Evolutionary conservation across 2,113 vertebrate species (phyloP).

Genomic region (Pomatorhinus ruficollis): DNA sequence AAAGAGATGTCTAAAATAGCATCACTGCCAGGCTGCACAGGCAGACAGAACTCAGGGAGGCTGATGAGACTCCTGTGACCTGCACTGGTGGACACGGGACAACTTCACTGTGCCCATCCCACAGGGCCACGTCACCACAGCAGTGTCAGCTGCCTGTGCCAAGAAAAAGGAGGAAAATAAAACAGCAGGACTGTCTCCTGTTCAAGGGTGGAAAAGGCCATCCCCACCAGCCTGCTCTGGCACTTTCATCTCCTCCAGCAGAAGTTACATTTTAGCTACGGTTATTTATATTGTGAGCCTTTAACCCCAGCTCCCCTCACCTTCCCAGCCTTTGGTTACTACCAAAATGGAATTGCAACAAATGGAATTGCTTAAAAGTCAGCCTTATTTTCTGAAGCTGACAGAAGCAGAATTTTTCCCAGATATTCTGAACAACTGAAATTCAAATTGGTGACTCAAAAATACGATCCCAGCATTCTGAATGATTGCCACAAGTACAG

Average conservation of each 20-base stretch:
- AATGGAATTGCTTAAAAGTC: not conserved
- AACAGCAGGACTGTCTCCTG: not conserved
- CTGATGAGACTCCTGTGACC: not conserved
- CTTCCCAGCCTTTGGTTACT: not conserved
- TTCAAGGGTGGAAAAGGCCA: not conserved
- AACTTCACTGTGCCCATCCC: not conserved
- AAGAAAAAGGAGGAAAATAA: not conserved
- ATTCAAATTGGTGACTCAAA: not conserved
- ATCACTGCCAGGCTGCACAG: not conserved
- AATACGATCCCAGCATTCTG: accelerated
- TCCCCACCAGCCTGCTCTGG: not conserved
- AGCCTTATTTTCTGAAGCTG: not conserved
- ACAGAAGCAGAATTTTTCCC: not conserved
- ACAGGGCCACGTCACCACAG: not conserved
- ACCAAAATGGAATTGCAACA: not conserved
- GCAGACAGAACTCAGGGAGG: not conserved
- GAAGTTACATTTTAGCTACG: slow-evolving; percentile 36
- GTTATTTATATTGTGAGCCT: slow-evolving; percentile 17
- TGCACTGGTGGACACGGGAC: not conserved
- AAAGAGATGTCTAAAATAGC: not conserved
- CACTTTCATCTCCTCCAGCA: not conserved
- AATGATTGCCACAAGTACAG: not conserved
- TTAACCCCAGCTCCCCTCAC: slow-evolving; percentile 17
- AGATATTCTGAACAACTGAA: not conserved
- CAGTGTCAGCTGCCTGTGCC: not conserved